These are phyloP conservation scores for Microplitis demolitor DNA, from an alignment of 1,140 invertebrate genomes.

Conservation along the genomic window DNA sequence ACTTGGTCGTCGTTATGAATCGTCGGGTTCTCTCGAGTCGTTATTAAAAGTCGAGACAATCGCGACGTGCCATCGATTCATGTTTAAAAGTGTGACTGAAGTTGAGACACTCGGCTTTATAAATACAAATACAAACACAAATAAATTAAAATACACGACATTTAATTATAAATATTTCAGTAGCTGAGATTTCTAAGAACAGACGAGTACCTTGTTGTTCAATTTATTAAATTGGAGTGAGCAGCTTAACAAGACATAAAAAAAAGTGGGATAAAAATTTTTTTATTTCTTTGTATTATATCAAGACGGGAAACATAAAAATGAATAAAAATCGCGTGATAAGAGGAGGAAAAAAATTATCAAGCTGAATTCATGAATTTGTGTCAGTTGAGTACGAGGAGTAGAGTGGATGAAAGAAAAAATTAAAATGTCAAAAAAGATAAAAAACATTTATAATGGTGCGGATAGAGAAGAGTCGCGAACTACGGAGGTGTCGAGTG, in stretches of 20 bases:
- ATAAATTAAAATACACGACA: neutral
- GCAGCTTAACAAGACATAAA: too few relatives aligned
- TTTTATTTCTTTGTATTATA: neutral
- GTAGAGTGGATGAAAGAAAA: neutral
- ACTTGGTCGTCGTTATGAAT: conserved; percentile 29
- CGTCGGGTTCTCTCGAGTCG: conserved; percentile 26
- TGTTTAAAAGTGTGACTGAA: neutral
- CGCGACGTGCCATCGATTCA: conserved; percentile 35
- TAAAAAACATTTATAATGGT: neutral
- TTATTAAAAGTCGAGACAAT: conserved; percentile 32
- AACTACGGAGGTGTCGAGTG: neutral
- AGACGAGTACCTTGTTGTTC: too few relatives aligned
- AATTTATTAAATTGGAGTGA: too few relatives aligned
- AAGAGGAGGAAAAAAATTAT: neutral
- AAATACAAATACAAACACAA: too few relatives aligned
- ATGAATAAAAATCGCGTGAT: neutral
- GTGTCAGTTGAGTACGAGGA: neutral
- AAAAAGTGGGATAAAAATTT: too few relatives aligned
- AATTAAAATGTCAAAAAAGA: neutral
- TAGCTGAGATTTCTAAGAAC: neutral
- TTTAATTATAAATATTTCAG: conserved; percentile 10
- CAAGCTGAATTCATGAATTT: neutral
- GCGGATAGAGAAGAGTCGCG: neutral
- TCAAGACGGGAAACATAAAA: too few relatives aligned
- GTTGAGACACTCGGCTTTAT: too few relatives aligned